Conservation (phyloP, 2,797 vertebrate species). For the Pipistrellus nathusii region DNA sequence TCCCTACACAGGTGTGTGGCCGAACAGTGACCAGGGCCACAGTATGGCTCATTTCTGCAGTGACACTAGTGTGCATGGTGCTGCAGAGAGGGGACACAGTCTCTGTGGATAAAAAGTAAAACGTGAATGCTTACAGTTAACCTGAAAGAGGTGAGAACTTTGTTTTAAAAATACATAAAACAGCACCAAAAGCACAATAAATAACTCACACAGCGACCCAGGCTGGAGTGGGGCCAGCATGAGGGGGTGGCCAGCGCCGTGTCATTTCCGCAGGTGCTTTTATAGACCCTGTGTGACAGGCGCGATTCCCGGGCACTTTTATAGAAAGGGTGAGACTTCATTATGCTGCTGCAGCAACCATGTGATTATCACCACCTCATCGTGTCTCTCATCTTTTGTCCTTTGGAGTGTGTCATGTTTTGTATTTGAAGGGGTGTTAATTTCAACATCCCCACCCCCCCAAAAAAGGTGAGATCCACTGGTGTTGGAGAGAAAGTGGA, state of each 20-base stretch:
- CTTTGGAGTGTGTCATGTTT: neutral
- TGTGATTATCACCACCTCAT: neutral
- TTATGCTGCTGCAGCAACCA: neutral
- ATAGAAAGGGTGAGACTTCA: neutral
- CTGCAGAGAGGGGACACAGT: no score
- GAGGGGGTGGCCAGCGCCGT: accelerated
- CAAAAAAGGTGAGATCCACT: neutral
- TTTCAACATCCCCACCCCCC: neutral
- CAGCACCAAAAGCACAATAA: neutral
- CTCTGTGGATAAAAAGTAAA: neutral
- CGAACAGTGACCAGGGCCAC: neutral
- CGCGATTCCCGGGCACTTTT: neutral
- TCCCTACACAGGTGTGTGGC: neutral
- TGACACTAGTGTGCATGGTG: neutral
- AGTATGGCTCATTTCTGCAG: neutral
- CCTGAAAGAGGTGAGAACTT: neutral
- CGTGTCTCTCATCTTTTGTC: neutral
- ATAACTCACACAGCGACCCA: neutral
- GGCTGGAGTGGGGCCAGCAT: accelerated
- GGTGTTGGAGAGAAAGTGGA: neutral
- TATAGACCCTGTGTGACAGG: neutral
- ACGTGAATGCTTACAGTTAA: neutral
- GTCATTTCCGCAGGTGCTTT: neutral
- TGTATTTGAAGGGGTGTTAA: neutral
- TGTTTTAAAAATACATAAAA: neutral